Percentiles rank a stretch among this genome's conserved stretches.
Evolutionary conservation across 2,888 invertebrate genomes (phyloP).

Genomic region (Endomychus coccineus): DNA sequence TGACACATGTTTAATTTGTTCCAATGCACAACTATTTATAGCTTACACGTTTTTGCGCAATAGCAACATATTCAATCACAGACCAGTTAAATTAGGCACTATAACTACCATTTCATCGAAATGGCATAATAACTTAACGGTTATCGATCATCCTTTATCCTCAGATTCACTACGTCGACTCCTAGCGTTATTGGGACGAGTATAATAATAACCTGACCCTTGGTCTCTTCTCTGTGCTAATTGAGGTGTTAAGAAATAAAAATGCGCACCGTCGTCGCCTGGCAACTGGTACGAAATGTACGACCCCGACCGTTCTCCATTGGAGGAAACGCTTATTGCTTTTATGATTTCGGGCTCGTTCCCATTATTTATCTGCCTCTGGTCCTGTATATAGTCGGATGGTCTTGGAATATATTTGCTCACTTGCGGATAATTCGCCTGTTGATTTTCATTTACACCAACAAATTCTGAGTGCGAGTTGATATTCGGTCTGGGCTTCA

Average conservation of each 20-base stretch:
- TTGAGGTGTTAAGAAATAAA: slow-evolving; percentile 71
- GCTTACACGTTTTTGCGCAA: too few species aligned
- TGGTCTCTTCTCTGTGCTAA: slow-evolving; percentile 43
- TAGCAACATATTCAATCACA: slow-evolving; percentile 27
- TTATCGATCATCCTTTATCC: slow-evolving; percentile 24
- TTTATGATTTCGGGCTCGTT: slow-evolving; percentile 31
- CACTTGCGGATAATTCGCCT: slow-evolving; percentile 25
- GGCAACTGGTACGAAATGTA: slow-evolving; percentile 67
- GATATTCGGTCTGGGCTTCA: slow-evolving; percentile 56
- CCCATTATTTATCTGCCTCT: slow-evolving; percentile 21
- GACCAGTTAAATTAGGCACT: slow-evolving; percentile 30
- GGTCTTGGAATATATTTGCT: slow-evolving; percentile 24
- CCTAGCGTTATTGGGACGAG: slow-evolving; percentile 28
- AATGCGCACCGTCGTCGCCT: slow-evolving; percentile 69
- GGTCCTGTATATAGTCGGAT: slow-evolving; percentile 20
- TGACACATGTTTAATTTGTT: too few species aligned
- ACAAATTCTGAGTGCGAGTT: slow-evolving; percentile 57
- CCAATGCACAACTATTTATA: too few species aligned
- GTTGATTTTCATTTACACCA: slow-evolving; percentile 4
- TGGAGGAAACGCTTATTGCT: slow-evolving; percentile 30
- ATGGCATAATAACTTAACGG: too few species aligned
- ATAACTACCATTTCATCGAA: slow-evolving; percentile 13
- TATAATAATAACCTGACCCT: slow-evolving; percentile 35
- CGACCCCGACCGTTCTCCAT: slow-evolving; percentile 51
- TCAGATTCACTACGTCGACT: slow-evolving; percentile 23